These are phyloP conservation scores for Mystacornis crossleyi DNA, from an alignment of 2,113 vertebrate genomes.

Conservation along the genomic window DNA sequence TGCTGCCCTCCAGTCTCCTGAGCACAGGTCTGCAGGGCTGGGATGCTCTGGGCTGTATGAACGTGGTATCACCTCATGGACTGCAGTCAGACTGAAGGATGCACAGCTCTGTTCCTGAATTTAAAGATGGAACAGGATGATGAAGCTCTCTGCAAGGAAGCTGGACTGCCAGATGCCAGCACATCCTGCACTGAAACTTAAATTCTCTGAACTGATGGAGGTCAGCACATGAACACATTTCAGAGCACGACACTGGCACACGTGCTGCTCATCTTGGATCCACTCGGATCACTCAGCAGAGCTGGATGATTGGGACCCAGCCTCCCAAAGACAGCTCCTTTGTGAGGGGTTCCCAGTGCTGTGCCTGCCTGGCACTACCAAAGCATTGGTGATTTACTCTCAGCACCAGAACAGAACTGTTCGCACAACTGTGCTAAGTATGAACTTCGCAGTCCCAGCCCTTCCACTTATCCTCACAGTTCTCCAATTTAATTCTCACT, in stretches of 20 bases:
- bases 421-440: background rate
- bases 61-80: rapidly evolving
- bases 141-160: background rate
- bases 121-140: background rate
- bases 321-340: background rate
- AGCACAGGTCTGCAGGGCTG: background rate
- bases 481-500: background rate
- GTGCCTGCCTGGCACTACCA: background rate
- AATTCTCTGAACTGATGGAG: background rate
- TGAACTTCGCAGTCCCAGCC: background rate
- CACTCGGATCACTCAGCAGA: background rate
- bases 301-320: background rate
- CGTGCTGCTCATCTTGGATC: background rate
- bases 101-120: background rate
- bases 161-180: background rate
- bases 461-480: background rate
- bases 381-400: background rate
- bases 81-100: background rate
- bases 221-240: background rate
- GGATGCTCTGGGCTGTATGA: background rate
- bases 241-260: background rate
- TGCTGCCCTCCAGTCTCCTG: background rate
- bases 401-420: background rate
- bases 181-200: background rate
- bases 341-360: background rate